Conservation (phyloP, 2,888 invertebrate species). For the Falcaria lacertinaria region DNA sequence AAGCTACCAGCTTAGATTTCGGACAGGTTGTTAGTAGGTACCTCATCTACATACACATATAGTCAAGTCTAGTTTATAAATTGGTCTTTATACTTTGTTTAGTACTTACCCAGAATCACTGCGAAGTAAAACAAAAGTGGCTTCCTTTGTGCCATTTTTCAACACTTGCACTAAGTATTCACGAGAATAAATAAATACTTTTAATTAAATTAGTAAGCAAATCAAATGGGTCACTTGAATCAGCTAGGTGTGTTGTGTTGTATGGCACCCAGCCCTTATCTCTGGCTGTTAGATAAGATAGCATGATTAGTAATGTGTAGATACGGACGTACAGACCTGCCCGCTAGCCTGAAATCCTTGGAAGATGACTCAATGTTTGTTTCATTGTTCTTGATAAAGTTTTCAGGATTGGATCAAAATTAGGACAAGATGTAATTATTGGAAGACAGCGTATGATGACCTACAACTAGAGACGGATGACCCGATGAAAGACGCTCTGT, state of each 20-base stretch:
- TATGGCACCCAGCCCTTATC: conserved; percentile 46
- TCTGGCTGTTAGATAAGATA: conserved; percentile 58
- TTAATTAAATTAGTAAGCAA: conserved; percentile 20
- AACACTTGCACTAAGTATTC: conserved; percentile 20
- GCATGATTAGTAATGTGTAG: conserved; percentile 47
- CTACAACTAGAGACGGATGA: too few species aligned
- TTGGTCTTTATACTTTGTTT: too few species aligned
- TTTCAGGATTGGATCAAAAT: too few species aligned
- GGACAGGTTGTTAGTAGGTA: too few species aligned
- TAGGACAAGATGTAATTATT: too few species aligned
- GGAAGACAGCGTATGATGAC: too few species aligned
- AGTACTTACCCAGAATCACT: conserved; percentile 69
- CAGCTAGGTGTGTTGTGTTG: conserved; percentile 54
- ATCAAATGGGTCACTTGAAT: conserved; percentile 38
- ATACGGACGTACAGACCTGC: conserved; percentile 9
- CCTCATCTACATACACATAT: too few species aligned
- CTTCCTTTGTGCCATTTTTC: conserved; percentile 62
- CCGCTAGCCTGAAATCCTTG: conserved; percentile 4
- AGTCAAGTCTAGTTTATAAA: too few species aligned
- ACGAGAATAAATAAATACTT: conserved; percentile 18
- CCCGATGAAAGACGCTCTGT: too few species aligned
- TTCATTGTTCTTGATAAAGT: background rate
- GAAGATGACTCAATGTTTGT: conserved; percentile 13
- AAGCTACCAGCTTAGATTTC: too few species aligned
- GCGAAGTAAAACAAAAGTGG: conserved; percentile 73